Base-by-base conservation (phyloP, 92 coral and sea anemone genomes). In the Actinernus sp. region DNA sequence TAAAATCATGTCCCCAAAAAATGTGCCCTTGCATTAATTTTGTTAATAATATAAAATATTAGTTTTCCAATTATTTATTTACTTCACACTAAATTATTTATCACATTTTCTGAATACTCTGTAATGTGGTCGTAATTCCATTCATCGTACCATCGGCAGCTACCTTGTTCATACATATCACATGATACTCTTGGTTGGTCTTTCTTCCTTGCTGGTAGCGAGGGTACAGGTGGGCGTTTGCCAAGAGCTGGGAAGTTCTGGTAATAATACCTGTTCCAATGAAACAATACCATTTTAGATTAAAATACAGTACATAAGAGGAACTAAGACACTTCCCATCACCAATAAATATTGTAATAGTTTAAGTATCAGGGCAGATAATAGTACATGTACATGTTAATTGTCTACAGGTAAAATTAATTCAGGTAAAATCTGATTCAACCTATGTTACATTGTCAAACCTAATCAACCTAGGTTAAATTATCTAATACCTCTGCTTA, bases 101-200 rank as follows among this genome's bases (percentile, higher is more conserved):
- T 58, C 19, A 55, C 27, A 52, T 87, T 87, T 7, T 86, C 77
- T 4, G 66, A 49, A 60, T 94, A 91, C 45, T 94, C 97, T 28
- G 72, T 17, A 38, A 94, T 68, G 55, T 94, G 98, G 31, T 94
- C 98, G 60, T 94, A 94, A 52, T 91, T 94, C 98, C 97, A 94
- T 53, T 94, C 98, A 12, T 94, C 98, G 26, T 94, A 94, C 98
- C 98, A 94, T 20, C 98, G 85, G 61, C 98, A 91, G 63, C 98
- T 94, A 2, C 98, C 98, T 61, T 87, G 97, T 65, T 94, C 95
- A 32, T 91, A 94, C 73, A 90, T 88, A 46, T 94, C 98, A 71
- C 98, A 94, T 12, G 98, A 75, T n/a, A 94, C 98, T 34, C 95
- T 58, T 21, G 98, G 97, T 54, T 94, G 98, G 73, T 79, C 58